Conservation (phyloP, 2,797 vertebrate species). For the Rhincodon typus region DNA sequence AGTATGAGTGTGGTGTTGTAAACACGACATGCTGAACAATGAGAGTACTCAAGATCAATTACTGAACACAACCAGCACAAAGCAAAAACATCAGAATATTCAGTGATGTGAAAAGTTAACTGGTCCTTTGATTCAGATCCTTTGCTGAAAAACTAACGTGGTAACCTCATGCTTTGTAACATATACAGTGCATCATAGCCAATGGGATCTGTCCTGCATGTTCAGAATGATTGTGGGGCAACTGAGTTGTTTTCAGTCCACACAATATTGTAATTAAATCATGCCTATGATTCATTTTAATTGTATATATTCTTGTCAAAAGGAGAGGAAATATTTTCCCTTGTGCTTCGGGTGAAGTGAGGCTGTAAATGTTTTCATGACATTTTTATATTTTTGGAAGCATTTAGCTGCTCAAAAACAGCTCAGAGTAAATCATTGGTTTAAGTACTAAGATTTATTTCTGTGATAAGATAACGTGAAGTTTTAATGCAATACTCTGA, state of each 20-base stretch:
- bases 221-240: neutral
- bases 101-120: conserved; percentile 12
- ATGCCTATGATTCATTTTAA: neutral
- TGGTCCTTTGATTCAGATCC: conserved; percentile 2
- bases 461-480: neutral
- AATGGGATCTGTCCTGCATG: neutral
- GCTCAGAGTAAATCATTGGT: neutral
- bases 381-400: neutral
- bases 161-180: neutral
- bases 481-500: neutral
- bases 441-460: neutral
- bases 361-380: neutral
- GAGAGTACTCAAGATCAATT: neutral
- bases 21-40: conserved; percentile 9
- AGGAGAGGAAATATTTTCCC: neutral
- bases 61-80: neutral
- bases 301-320: neutral
- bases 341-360: neutral
- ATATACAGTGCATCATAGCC: neutral
- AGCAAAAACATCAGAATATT: neutral
- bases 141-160: conserved; percentile 2
- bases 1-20: neutral
- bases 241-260: neutral
- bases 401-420: neutral
- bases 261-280: conserved; percentile 1